Base-by-base conservation (phyloP, 2,888 invertebrate genomes). In the Chromoteleia sp. region DNA sequence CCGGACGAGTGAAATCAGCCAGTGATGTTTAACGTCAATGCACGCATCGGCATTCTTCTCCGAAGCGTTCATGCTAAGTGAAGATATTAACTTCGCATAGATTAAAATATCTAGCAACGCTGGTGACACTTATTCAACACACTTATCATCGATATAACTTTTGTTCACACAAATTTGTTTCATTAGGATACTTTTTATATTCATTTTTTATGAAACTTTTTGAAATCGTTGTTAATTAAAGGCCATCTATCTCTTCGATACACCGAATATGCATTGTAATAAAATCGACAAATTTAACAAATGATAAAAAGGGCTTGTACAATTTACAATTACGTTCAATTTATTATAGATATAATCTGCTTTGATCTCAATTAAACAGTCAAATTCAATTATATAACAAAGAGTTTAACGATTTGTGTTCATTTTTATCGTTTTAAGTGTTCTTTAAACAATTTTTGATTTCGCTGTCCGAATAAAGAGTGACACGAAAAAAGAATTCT, bases 1-100 rank as follows among this genome's bases (percentile, higher is more conserved):
- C 59, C 67, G 75, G 50, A 67, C 59, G 58, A 15, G 78, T 79
- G 73, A 79, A 74, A 79, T 74, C 74, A 59, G 52, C 12, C 74
- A 7, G 30, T 52, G 54, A 73, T 45, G 39, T 63, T 58, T 58
- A 21, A 48, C 29, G 52, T 77, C 50, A 65, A 58, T 48, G 61
- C 41, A 61, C 61, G 65, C 59, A 54, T 12, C 39, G 12, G 52
- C 48, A 77, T 77, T 70, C 77, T 48, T 54, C 30, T 5, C 43
- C 43, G 33, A 48, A 58, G 29, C 67, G 12, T 45, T 67, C 59
- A 36, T 41, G 74, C 74, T 41, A 33, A 56, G 45, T 56, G 45
- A 43, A 56, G 68, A 56, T 21, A 56, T 56, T 56, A 56, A 30
- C 19, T 41, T 19, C 43, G n/a, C 33, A 12, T n/a, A 33, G 48